Percentiles rank a stretch among this genome's conserved stretches.
Evolutionary conservation across 2,113 vertebrate species (phyloP).

Genomic region (Tricholaema leucomelas): DNA sequence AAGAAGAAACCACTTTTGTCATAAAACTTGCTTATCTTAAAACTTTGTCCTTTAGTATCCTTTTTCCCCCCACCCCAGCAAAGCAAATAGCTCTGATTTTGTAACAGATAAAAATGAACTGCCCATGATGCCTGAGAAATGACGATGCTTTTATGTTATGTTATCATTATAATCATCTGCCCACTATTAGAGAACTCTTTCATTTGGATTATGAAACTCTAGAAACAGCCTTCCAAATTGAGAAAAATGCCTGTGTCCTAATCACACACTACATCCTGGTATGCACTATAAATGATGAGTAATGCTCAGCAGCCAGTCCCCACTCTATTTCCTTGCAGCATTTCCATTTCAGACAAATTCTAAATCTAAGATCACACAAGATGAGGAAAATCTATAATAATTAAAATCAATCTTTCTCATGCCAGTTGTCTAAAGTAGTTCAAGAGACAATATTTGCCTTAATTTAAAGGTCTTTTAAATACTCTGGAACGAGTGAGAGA

Average conservation of each 20-base stretch:
- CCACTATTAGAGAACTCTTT: not conserved
- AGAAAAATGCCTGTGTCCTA: not conserved
- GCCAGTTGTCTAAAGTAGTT: not conserved
- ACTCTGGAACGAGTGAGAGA: not conserved
- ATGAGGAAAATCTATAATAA: not conserved
- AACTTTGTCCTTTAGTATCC: too few relatives aligned
- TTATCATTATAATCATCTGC: not conserved
- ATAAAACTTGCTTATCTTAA: not conserved
- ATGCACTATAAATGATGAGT: accelerated
- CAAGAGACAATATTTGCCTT: not conserved
- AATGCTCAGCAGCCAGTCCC: not conserved
- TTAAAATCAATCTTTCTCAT: not conserved
- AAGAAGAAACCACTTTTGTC: not conserved
- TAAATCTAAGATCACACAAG: not conserved
- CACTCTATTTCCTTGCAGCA: not conserved
- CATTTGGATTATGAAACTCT: not conserved
- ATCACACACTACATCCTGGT: accelerated
- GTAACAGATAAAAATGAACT: not conserved
- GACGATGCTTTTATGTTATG: accelerated
- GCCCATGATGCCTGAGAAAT: not conserved
- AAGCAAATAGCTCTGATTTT: not conserved
- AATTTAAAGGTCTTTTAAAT: not conserved
- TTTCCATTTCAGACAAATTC: not conserved
- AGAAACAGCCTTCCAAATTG: not conserved
- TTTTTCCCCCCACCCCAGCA: too few relatives aligned